phyloP scores from a whole-genome alignment of 2,888 invertebrate species.

The Hypomecis punctinalis region DNA sequence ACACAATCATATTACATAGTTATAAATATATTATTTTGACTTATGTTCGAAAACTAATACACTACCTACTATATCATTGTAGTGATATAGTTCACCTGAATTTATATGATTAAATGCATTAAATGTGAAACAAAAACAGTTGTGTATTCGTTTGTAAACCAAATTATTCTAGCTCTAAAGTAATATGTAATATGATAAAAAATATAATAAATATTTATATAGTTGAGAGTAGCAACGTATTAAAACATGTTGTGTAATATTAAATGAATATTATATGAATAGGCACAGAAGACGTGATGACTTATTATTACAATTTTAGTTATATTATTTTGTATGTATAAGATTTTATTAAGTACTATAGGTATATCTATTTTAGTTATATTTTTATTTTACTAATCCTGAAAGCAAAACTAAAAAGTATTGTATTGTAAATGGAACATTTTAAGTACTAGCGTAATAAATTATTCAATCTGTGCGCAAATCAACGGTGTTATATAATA shows the following conservation, averaged over 20 bases:
- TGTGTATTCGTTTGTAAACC: too few relatives aligned
- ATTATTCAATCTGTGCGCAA: slow-evolving; percentile 44
- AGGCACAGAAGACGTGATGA: slow-evolving; percentile 25
- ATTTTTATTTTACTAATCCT: too few relatives aligned
- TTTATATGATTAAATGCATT: too few relatives aligned
- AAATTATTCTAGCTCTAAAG: too few relatives aligned
- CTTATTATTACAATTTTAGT: neutral
- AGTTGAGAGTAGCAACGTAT: too few relatives aligned
- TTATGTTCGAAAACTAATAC: too few relatives aligned
- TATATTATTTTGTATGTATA: neutral
- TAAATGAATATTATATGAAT: neutral
- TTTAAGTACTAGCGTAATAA: slow-evolving; percentile 33
- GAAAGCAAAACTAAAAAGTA: too few relatives aligned
- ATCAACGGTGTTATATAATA: slow-evolving; percentile 39
- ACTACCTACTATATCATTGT: too few relatives aligned
- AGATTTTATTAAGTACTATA: neutral
- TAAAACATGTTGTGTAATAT: too few relatives aligned
- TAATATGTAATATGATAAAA: too few relatives aligned
- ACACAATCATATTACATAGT: neutral
- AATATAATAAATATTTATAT: neutral
- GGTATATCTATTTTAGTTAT: neutral
- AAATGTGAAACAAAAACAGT: too few relatives aligned
- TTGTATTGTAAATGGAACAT: slow-evolving; percentile 4
- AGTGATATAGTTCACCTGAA: too few relatives aligned
- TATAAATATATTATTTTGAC: neutral